Evolutionary conservation across 1,140 invertebrate species (phyloP).

Genomic region (Chironomus tepperi): DNA sequence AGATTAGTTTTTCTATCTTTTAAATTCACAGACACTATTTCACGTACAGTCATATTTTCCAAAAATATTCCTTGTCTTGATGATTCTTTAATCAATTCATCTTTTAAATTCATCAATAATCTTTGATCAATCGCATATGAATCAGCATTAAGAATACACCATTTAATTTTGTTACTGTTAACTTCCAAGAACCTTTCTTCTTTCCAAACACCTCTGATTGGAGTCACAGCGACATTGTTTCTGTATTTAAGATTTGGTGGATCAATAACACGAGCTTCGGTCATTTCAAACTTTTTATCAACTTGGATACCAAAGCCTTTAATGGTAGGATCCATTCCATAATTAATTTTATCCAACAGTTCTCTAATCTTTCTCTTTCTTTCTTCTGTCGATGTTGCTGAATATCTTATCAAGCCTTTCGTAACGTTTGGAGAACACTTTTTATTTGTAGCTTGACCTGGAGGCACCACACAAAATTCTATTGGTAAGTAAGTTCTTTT

Average conservation of each 20-base stretch:
- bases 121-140: too few relatives aligned
- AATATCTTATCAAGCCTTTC: slow-evolving; percentile 51
- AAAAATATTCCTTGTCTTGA: slow-evolving; percentile 27
- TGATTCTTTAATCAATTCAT: neutral
- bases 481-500: slow-evolving; percentile 49
- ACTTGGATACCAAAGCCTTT: slow-evolving; percentile 52
- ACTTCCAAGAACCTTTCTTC: slow-evolving; percentile 35
- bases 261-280: slow-evolving; percentile 47
- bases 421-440: slow-evolving; percentile 48
- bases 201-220: slow-evolving; percentile 43
- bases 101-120: slow-evolving; percentile 28
- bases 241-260: slow-evolving; percentile 40
- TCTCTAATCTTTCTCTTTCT: slow-evolving; percentile 55
- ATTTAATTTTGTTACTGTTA: slow-evolving; percentile 29
- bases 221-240: slow-evolving; percentile 28
- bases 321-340: slow-evolving; percentile 43
- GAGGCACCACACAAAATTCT: slow-evolving; percentile 51
- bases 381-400: slow-evolving; percentile 50
- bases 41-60: slow-evolving; percentile 19
- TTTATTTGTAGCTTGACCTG: slow-evolving; percentile 46
- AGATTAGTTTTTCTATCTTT: neutral
- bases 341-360: slow-evolving; percentile 42
- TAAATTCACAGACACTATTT: slow-evolving; percentile 19
- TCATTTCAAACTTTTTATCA: slow-evolving; percentile 43
- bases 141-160: slow-evolving; percentile 40